Evolutionary conservation across 2,888 invertebrate genomes (phyloP).

Genomic region (Steinernema hermaphroditum): DNA sequence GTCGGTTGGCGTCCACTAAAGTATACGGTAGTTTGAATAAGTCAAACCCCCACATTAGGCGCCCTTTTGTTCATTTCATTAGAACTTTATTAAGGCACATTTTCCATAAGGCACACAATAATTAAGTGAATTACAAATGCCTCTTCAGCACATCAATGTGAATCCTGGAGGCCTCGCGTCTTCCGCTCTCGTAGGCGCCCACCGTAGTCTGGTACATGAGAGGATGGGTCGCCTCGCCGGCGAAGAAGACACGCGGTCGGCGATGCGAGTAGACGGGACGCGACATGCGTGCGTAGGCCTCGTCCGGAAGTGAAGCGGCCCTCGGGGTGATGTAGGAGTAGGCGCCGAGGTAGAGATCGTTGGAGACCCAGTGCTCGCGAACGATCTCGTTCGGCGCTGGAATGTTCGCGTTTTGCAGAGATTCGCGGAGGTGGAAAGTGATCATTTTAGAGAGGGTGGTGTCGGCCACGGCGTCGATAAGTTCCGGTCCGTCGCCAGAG

Average conservation of each 20-base stretch:
- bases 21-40: too few relatives aligned
- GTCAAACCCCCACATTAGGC: too few relatives aligned
- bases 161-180: conserved; percentile 48
- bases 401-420: conserved; percentile 47
- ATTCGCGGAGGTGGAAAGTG: conserved; percentile 52
- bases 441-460: conserved; percentile 45
- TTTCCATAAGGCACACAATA: not conserved
- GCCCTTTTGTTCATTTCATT: too few relatives aligned
- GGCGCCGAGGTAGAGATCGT: conserved; percentile 55
- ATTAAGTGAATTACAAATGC: conserved; percentile 14
- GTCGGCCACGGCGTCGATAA: conserved; percentile 54
- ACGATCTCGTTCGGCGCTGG: conserved; percentile 39
- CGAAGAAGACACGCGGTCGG: conserved; percentile 52
- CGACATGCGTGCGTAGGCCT: conserved; percentile 40
- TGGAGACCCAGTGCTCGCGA: conserved; percentile 52
- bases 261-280: conserved; percentile 52
- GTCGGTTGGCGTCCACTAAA: too few relatives aligned
- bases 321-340: conserved; percentile 56
- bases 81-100: too few relatives aligned
- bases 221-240: conserved; percentile 62
- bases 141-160: conserved; percentile 4
- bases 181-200: conserved; percentile 57
- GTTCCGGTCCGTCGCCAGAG: conserved; percentile 55
- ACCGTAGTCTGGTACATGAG: conserved; percentile 62
- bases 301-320: conserved; percentile 35